Evolutionary conservation across 1,140 invertebrate species (phyloP), one percentile per base, ranked within the genome.

Genomic region (Monomorium pharaonis): DNA sequence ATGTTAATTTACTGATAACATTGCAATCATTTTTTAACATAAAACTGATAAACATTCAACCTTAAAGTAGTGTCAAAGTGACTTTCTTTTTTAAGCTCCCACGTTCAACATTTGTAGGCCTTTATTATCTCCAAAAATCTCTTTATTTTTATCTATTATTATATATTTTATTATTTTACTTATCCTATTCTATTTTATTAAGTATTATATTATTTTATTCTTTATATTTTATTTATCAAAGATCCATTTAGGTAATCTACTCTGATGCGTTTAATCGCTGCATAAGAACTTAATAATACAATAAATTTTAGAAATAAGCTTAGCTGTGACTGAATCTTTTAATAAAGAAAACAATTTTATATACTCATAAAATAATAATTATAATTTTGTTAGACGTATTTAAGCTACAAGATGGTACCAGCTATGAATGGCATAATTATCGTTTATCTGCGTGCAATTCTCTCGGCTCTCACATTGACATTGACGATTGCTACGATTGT

Each of bases 361-460:
- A 30, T 37, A 65, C 9, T 47, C 1, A 44, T 21, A 1, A 30
- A 84, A 72, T 62, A 10, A 67, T 12, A 49, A n/a, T 30, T 10
- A 9, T 3, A 56, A 84, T 77, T 51, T 18, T 83, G 87, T 33
- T 80, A 93, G 91, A 92, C 91, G 1, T 92, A 93, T 77, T 18
- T 93, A 0, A 93, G 91, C 69, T 86, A 89, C 30, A 92, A 93
- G 83, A 93, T 93, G 92, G 75, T 88, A 58, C 75, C 85, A 54
- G 81, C 86, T 0, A 60, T 92, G 3, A 93, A 92, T 27, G 89
- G 90, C n/a, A 83, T 65, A 37, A 75, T 84, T 10, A 54, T 92
- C 0, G 88, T 92, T 30, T 91, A 88, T 70, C 84, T 93, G 18
- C 89, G 92, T 2, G 87, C 75, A 2, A 62, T 62, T 62, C 75